These are phyloP conservation scores for Mystacornis crossleyi DNA, from an alignment of 2,113 vertebrate genomes.

Conservation along the genomic window DNA sequence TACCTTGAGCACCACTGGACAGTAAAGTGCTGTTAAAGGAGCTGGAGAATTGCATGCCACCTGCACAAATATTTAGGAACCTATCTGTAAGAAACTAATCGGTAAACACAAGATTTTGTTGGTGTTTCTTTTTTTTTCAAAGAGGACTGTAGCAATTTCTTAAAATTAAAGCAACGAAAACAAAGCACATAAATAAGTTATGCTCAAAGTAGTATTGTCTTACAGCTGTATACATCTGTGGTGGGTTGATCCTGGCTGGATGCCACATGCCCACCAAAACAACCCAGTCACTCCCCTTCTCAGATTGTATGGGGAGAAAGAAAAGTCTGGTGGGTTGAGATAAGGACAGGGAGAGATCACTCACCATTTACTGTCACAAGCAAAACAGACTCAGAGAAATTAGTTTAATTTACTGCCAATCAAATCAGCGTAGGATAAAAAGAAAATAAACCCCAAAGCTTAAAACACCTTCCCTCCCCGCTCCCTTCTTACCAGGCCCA, in stretches of 20 bases:
- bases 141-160: not conserved
- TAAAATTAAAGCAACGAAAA: not conserved
- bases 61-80: not conserved
- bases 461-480: not conserved
- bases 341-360: not conserved
- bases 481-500: not conserved
- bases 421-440: not conserved
- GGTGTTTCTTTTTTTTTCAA: not conserved
- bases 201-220: not conserved
- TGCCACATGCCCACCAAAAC: not conserved
- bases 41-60: not conserved
- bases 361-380: not conserved
- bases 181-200: not conserved
- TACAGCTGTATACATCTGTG: not conserved
- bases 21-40: not conserved
- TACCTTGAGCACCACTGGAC: not conserved
- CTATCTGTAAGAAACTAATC: not conserved
- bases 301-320: not conserved
- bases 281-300: not conserved
- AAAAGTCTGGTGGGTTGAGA: not conserved
- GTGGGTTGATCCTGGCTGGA: not conserved
- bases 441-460: not conserved
- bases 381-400: not conserved
- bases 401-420: not conserved
- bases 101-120: not conserved